Evolutionary conservation across 2,113 vertebrate species (phyloP), one percentile per base, ranked within the genome.

Genomic region (Porphyrio hochstetteri): DNA sequence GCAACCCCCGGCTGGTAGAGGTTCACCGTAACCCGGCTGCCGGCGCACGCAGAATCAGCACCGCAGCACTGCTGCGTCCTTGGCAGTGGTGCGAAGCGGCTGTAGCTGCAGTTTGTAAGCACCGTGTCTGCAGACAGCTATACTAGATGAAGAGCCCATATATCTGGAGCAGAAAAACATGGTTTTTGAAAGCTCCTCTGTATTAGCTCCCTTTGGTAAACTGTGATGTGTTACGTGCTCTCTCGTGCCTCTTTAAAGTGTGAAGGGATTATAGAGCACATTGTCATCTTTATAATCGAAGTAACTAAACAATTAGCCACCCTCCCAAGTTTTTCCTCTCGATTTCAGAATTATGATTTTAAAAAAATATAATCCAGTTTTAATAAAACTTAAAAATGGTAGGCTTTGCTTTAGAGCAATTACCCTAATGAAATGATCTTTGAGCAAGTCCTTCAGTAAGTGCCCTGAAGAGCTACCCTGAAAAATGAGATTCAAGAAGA

Each of bases 211-310:
- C 91, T 63, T 94, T 94, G 95, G 94, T 59, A 95, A 95, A 82
- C 76, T 2, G 6, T 70, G 61, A 61, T 48, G 81, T 94, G 67
- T 97, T 97, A 92, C 64, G 85, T 96, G 93, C 81, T 96, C 89
- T 96, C 78, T 91, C 91, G 84, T 38, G 60, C 23, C 28, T 72
- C 55, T 96, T 81, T 95, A 80, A 60, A 96, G 92, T 93, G 82
- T 92, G 95, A 97, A 75, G 88, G 96, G 90, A 94, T 70, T 96
- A 61, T 14, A 59, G 63, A 91, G 70, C 63, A 63, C 82, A 74
- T 78, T 97, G 75, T 95, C 86, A 87, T 94, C 69, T 87, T 96
- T 97, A 61, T 82, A 97, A 93, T 95, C 85, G 92, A 94, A 96
- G 83, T 91, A 95, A 83, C 88, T 95, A 86, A 97, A 96, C 91